Conservation (phyloP, 2,113 vertebrate genomes). For the Corvus hawaiiensis region DNA sequence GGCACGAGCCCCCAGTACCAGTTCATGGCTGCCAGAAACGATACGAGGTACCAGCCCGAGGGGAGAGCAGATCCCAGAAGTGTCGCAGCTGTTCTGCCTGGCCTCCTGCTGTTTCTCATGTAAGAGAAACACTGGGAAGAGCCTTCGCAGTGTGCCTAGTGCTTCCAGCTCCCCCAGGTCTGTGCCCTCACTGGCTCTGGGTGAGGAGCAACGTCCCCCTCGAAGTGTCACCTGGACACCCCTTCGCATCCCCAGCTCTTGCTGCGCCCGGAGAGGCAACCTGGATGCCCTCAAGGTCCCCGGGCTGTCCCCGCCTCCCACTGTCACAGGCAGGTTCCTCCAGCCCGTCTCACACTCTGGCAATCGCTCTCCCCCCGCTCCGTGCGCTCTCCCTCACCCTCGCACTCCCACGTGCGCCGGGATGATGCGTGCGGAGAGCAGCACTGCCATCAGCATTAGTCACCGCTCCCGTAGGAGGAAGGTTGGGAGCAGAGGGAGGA, state of each 20-base stretch:
- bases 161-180: not conserved
- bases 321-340: not conserved
- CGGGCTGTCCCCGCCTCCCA: rapidly evolving
- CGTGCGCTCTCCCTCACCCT: not conserved
- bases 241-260: not conserved
- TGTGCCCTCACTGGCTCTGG: rapidly evolving
- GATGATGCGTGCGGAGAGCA: constrained; percentile 37
- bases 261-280: not conserved
- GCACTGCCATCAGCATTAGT: constrained; percentile 62
- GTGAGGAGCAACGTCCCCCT: rapidly evolving
- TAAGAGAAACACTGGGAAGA: not conserved
- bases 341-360: not conserved
- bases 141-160: not conserved
- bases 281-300: not conserved
- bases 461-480: constrained; percentile 61
- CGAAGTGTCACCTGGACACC: not conserved
- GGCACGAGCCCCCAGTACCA: rapidly evolving
- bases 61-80: not conserved
- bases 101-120: not conserved
- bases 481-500: constrained; percentile 8
- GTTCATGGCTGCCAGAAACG: not conserved
- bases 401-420: not conserved
- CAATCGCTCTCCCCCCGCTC: not conserved
- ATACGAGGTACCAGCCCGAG: not conserved
- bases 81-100: not conserved